Conservation (phyloP, 2,888 invertebrate species). For the Amiota mariae region DNA sequence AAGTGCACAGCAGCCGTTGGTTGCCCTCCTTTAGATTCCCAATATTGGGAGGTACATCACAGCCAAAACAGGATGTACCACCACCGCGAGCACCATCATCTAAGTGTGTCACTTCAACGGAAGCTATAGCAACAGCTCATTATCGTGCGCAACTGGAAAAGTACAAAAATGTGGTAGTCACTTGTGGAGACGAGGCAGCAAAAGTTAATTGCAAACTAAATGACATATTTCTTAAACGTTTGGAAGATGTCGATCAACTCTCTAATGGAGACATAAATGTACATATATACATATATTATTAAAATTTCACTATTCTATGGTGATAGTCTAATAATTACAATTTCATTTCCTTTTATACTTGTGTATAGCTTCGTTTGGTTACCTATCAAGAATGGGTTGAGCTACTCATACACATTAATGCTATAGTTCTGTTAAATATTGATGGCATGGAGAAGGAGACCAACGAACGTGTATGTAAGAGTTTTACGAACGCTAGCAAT, state of each 20-base stretch:
- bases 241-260: conserved; percentile 76
- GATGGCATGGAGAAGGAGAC: conserved; percentile 79
- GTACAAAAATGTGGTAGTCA: conserved; percentile 32
- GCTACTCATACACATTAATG: conserved; percentile 78
- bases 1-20: background rate
- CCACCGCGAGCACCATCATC: conserved; percentile 32
- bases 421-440: conserved; percentile 77
- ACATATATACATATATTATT: too few relatives aligned
- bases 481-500: conserved; percentile 64
- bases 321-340: background rate
- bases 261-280: conserved; percentile 72
- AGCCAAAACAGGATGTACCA: background rate
- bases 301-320: background rate
- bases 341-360: conserved; percentile 22
- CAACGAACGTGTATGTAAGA: conserved; percentile 75
- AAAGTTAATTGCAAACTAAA: conserved; percentile 76
- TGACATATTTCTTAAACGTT: conserved; percentile 77
- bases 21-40: too few relatives aligned
- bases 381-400: conserved; percentile 79
- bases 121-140: conserved; percentile 36
- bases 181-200: conserved; percentile 46
- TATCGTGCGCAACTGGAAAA: conserved; percentile 40
- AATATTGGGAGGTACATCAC: background rate
- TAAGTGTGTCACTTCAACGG: conserved; percentile 24
- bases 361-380: conserved; percentile 78